Evolutionary conservation across 30 jellyfish, hydroid and myxozoan genomes (phyloP), one percentile per base, ranked within the genome.

Genomic region (Hydractinia symbiolongicarpus): DNA sequence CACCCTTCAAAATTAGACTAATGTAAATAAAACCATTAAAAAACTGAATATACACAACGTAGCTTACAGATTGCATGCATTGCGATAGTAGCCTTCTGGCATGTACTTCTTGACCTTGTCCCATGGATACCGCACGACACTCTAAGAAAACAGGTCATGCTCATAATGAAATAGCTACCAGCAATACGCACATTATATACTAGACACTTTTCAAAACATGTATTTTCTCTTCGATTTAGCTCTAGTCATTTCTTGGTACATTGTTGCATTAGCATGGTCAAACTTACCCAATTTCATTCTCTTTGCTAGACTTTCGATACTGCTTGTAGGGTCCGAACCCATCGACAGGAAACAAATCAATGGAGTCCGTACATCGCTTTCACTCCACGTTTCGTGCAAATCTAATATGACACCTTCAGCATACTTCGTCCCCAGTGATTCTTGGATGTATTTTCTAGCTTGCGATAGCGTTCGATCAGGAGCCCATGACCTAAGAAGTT

Each of bases 101-200:
- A 62, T 89, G 96, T 54, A 89, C 90, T 69, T 89, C 96, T 71
- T 89, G 96, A 40, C 96, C 96, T 61, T 89, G 96, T 4, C 96
- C 96, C 96, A 89, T 89, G 44, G 96, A 89, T 10, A 89, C 84
- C 19, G 89, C 89, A 30, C 94, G 89, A 67, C 96, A 89, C 40
- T 84, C 96, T 89, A 76, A 60, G 0, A 11, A 58, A 51, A 6
- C 0, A 64, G 2, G 1, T 64, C 19, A 64, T 6, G 40, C 9
- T n/a, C 9, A 64, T 0, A 64, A 64, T 13, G 40, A 30, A 30
- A 30, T 0, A 30, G 44, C 2, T 1, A 30, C 44, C 44, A 30
- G 44, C 44, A 30, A 30, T 0, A 30, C 44, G 44, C 2, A 58
- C 17, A 16, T 58, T 58, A 58, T 13, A 16, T 58, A 58, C 1